Evolutionary conservation across 2,888 invertebrate genomes (phyloP), one percentile per base, ranked within the genome.

Genomic region (Drosophila parthenogenetica): DNA sequence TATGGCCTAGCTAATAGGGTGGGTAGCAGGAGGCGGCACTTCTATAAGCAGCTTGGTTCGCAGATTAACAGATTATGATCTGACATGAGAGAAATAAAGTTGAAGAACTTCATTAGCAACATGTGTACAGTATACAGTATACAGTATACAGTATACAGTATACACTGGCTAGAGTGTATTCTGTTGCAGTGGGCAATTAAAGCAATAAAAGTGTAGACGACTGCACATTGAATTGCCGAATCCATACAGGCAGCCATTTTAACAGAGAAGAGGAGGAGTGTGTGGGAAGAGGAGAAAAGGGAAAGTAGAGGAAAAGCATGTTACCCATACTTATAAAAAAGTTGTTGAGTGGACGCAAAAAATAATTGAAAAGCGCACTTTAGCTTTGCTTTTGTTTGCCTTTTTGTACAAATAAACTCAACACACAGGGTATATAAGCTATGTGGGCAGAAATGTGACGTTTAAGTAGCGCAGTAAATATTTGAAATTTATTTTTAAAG

Each of bases 21-120:
- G 43, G 55, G 19, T 14, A 11, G n/a, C 10, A 22, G 50, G 17
- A 22, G 17, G 51, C 2, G 29, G 29, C 29, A 29, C 29, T 29
- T 8, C 29, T 29, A 29, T 68, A 77, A 83, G 77, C 65, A 69
- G 71, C 67, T 78, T 70, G 78, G 59, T 60, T 71, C 70, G 64
- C 69, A 81, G 89, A 85, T 85, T 85, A 89, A 85, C 76, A 87
- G 84, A 87, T 85, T 85, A 85, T 89, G 87, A 89, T 85, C 82
- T 68, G 89, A 79, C 79, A 87, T 81, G 76, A 46, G 71, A 74
- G 60, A 73, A 77, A 77, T 69, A 73, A 73, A 72, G 85, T 89
- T 87, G 62, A 65, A 81, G 81, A 84, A 81, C 89, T 89, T 89
- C 87, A 85, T 85, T 85, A 85, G 85, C 89, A 81, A 81, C 85